Percentiles rank a stretch among this genome's conserved stretches.
Evolutionary conservation across 2,888 invertebrate species (phyloP).

Genomic region (Cephus nigrinus): DNA sequence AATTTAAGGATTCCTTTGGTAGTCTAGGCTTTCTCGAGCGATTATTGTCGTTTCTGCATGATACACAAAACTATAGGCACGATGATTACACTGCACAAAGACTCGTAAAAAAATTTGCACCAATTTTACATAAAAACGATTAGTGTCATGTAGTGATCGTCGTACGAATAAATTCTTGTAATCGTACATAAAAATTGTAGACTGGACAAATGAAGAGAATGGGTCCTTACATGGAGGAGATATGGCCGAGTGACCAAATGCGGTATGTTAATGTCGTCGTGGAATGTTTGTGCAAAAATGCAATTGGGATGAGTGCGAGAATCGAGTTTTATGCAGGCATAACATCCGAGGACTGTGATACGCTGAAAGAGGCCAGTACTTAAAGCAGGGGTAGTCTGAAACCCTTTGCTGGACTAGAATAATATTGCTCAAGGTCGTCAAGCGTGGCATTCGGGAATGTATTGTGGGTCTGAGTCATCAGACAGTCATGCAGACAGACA

Average conservation of each 20-base stretch:
- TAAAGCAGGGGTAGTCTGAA: slow-evolving; percentile 28
- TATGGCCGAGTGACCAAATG: neutral
- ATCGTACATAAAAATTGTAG: neutral
- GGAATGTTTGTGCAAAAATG: neutral
- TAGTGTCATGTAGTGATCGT: neutral
- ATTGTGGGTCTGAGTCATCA: neutral
- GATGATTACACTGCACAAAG: slow-evolving; percentile 42
- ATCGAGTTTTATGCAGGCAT: slow-evolving; percentile 2
- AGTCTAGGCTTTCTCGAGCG: slow-evolving; percentile 44
- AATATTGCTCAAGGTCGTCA: slow-evolving; percentile 28
- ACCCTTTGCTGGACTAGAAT: slow-evolving; percentile 8
- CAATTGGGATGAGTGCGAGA: neutral
- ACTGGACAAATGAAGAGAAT: neutral
- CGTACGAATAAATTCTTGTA: neutral
- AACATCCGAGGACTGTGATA: slow-evolving; percentile 55
- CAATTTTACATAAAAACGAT: neutral
- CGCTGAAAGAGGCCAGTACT: slow-evolving; percentile 53
- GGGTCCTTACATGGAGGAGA: neutral
- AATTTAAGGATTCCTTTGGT: slow-evolving; percentile 26
- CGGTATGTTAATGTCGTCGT: neutral
- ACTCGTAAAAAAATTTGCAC: slow-evolving; percentile 12
- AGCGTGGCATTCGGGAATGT: neutral
- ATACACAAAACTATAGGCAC: slow-evolving; percentile 50
- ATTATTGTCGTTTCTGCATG: slow-evolving; percentile 48
- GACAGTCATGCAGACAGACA: neutral